Conservation (phyloP, 2,888 invertebrate genomes). For the Neelides folsomi region DNA sequence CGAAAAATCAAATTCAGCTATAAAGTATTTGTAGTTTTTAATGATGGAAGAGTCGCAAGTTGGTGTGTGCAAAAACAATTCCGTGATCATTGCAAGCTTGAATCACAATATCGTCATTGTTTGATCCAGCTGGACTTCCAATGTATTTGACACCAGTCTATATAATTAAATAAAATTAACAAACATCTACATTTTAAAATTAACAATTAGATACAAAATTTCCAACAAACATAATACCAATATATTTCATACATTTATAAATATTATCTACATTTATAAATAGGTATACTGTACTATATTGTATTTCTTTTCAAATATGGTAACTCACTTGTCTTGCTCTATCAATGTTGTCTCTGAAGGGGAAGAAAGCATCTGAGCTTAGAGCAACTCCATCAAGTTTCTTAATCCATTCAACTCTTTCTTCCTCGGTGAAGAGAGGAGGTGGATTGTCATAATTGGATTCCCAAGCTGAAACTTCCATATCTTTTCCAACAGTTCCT, state of each 20-base stretch:
- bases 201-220: not conserved
- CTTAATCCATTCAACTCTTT: constrained; percentile 54
- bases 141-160: constrained; percentile 91
- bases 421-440: constrained; percentile 51
- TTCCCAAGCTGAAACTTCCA: constrained; percentile 61
- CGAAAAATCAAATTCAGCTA: not conserved
- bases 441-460: constrained; percentile 62
- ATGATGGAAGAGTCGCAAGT: constrained; percentile 85
- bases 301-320: not conserved
- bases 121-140: constrained; percentile 86
- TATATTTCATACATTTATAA: not conserved
- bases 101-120: constrained; percentile 78
- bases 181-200: not conserved
- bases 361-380: constrained; percentile 96
- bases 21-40: constrained; percentile 39
- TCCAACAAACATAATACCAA: not conserved
- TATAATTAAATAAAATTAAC: constrained; percentile 33
- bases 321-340: constrained; percentile 64
- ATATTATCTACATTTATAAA: not conserved
- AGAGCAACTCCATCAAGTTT: constrained; percentile 65
- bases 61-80: constrained; percentile 76
- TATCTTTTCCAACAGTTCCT: constrained; percentile 79
- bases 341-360: constrained; percentile 94
- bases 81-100: constrained; percentile 83
- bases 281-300: not conserved